Evolutionary conservation across 1,140 invertebrate species (phyloP).

Genomic region (Ceratosolen solmsi): DNA sequence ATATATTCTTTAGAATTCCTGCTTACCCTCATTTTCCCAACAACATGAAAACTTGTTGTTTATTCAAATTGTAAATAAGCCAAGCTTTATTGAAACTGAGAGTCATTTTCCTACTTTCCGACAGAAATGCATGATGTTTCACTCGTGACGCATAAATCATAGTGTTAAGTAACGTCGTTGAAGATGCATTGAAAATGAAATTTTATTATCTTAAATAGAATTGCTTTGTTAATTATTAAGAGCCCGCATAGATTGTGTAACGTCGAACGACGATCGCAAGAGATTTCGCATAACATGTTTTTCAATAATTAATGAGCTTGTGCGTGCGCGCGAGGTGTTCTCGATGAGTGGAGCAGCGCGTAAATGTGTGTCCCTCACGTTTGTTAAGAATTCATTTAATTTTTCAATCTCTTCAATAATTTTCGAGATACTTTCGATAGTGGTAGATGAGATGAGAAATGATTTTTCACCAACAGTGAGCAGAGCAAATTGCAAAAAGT

Average conservation of each 20-base stretch:
- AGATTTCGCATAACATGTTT: not conserved
- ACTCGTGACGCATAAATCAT: constrained; percentile 21
- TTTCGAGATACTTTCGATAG: too few species aligned
- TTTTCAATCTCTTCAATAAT: too few species aligned
- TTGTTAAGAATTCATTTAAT: too few species aligned
- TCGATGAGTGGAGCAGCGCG: too few species aligned
- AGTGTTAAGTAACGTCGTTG: not conserved
- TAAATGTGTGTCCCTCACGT: too few species aligned
- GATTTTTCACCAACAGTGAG: too few species aligned
- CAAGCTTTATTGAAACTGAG: constrained; percentile 44
- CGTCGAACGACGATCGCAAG: not conserved
- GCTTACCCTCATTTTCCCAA: constrained; percentile 36
- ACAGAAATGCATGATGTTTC: not conserved
- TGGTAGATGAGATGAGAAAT: too few species aligned
- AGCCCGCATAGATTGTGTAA: constrained; percentile 5
- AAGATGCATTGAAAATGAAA: constrained; percentile 24
- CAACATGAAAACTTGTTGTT: constrained; percentile 18
- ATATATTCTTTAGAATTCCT: constrained; percentile 4
- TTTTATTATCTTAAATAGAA: not conserved
- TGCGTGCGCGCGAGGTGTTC: too few species aligned
- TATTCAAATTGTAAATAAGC: constrained; percentile 40
- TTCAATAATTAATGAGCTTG: not conserved
- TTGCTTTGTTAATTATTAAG: constrained; percentile 7
- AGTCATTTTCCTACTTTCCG: not conserved
- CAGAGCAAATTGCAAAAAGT: too few species aligned